Percentiles rank a stretch among this genome's conserved stretches.
Evolutionary conservation across 2,797 vertebrate species (phyloP).

Genomic region (Mormyrops attenuatus): DNA sequence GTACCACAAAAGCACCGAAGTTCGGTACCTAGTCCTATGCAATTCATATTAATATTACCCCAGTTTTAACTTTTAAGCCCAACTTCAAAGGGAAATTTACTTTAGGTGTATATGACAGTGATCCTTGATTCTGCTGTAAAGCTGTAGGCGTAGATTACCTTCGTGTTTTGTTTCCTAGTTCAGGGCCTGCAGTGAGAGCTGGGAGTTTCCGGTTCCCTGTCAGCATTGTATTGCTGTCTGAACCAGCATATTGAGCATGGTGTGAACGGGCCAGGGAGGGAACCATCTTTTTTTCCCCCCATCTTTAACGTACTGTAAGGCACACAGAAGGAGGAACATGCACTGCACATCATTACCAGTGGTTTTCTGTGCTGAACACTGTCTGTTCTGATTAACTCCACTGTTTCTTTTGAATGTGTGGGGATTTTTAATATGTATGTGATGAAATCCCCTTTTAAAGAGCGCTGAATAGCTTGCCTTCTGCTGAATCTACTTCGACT

Average conservation of each 20-base stretch:
- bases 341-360: not conserved
- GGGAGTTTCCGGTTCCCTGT: not conserved
- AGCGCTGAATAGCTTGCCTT: not conserved
- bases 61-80: not conserved
- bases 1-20: not conserved
- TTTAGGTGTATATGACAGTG: not conserved
- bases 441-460: not conserved
- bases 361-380: not conserved
- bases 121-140: not conserved
- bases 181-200: not conserved
- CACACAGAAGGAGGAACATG: not conserved
- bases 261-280: not conserved
- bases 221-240: not conserved
- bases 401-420: not conserved
- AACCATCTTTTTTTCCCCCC: not conserved
- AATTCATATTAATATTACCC: not conserved
- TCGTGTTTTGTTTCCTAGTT: not conserved
- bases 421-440: not conserved
- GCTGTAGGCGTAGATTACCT: not conserved
- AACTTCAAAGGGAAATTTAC: not conserved
- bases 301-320: not conserved
- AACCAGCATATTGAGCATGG: not conserved
- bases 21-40: not conserved
- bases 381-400: not conserved
- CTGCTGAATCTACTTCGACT: not conserved